phyloP scores from a whole-genome alignment of 2,797 vertebrate genomes.

The Borostomias antarcticus region DNA sequence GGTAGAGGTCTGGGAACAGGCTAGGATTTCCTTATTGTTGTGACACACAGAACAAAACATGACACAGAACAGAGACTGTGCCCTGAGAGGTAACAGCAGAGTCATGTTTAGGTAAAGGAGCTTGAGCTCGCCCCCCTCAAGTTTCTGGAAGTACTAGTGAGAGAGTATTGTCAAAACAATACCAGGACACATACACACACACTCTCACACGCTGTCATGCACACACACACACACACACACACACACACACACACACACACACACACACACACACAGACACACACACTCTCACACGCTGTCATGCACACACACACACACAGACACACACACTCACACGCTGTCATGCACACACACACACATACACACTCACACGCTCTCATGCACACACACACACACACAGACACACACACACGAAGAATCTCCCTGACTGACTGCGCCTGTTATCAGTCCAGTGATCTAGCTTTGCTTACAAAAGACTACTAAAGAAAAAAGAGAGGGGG shows the following conservation, averaged over 20 bases:
- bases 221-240: not conserved
- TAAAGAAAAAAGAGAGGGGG: conserved; percentile 21
- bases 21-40: conserved; percentile 22
- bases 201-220: not conserved
- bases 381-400: not conserved
- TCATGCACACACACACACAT: not conserved
- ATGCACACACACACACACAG: conserved; percentile 17
- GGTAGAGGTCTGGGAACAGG: conserved; percentile 13
- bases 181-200: not conserved
- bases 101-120: not conserved
- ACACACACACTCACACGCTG: too few species aligned
- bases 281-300: conserved; percentile 8
- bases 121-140: not conserved
- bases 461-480: conserved; percentile 21
- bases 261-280: not conserved
- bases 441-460: conserved; percentile 23
- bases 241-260: not conserved
- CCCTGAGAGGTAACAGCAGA: not conserved
- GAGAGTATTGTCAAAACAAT: not conserved
- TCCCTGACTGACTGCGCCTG: conserved; percentile 19
- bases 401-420: conserved; percentile 13
- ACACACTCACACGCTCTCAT: not conserved
- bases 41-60: not conserved
- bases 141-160: not conserved
- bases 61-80: too few species aligned